phyloP scores from a whole-genome alignment of 2,888 invertebrate genomes.

The Lepidocyrtoides sp. region DNA sequence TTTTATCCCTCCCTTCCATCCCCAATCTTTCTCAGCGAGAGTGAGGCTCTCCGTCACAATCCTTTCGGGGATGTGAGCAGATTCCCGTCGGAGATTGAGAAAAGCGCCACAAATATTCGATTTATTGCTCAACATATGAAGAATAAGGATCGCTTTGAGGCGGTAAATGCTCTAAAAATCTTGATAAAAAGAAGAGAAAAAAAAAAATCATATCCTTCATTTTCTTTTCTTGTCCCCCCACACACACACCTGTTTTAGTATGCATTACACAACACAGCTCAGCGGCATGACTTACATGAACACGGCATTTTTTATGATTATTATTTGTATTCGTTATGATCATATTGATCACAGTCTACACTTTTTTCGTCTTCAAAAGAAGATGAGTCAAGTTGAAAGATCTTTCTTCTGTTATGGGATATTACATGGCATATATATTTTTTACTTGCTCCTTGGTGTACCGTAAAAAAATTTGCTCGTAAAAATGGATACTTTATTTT shows the following conservation, averaged over 20 bases:
- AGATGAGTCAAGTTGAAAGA: background rate
- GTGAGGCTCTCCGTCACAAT: conserved; percentile 83
- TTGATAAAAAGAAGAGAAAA: background rate
- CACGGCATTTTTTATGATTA: background rate
- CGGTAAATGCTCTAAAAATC: conserved; percentile 90
- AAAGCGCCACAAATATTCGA: conserved; percentile 96
- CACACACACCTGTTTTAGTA: conserved; percentile 40
- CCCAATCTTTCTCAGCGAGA: conserved; percentile 85
- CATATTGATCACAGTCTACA: background rate
- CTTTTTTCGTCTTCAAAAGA: too few relatives aligned
- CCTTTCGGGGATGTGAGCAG: conserved; percentile 88
- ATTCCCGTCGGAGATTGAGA: conserved; percentile 94
- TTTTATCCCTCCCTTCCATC: conserved; percentile 85
- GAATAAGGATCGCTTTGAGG: conserved; percentile 97
- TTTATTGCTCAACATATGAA: conserved; percentile 98
- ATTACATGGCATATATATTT: too few relatives aligned
- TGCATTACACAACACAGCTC: background rate
- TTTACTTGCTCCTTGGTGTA: background rate
- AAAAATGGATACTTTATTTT: conserved; percentile 26
- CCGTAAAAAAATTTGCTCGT: background rate
- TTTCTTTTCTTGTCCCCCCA: background rate
- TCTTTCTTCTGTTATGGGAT: too few relatives aligned
- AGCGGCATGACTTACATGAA: background rate
- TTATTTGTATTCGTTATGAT: background rate
- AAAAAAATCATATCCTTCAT: background rate